Evolutionary conservation across 1,140 invertebrate species (phyloP), one percentile per base, ranked within the genome.

Genomic region (Paraescarpia echinospica): DNA sequence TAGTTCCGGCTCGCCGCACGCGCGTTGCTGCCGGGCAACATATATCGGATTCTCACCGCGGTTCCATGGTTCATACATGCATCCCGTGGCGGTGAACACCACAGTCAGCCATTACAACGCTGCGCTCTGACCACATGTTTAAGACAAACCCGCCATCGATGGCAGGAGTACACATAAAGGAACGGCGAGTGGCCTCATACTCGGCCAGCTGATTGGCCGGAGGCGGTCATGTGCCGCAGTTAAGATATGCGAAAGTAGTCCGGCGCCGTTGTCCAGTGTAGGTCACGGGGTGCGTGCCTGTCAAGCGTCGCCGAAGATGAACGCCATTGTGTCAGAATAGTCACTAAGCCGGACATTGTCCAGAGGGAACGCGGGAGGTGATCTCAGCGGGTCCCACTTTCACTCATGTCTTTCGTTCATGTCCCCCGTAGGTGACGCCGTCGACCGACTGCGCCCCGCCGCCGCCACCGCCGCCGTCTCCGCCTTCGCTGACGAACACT

Each of bases 221-320:
- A 12, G 59, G 59, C 59, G 59, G 59, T 77, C 59, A 77, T 18
- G 59, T 77, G 59, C 27, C 59, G 59, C 41, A 77, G 59, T 77
- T 77, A 77, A 77, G 59, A 77, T 77, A 77, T 77, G 59, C 59
- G 59, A 77, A 77, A 77, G 59, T 77, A 77, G 59, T 77, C 59
- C 59, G 59, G 59, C 59, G 59, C 12, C 59, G 59, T 77, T 77
- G 59, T 77, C 59, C 59, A 77, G 59, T 77, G 59, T 77, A 77
- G 59, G 59, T 77, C 59, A 77, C 59, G 59, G 59, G 59, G 59
- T 77, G 59, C 59, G 4, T 18, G 59, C 59, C 59, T 77, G 59
- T 77, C 59, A 77, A 77, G 59, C 59, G 59, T 77, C 27, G 59
- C 4, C 18, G 59, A 77, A 77, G 59, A 77, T 77, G 59, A 77